These are phyloP conservation scores for Cariama cristata DNA, from an alignment of 2,113 vertebrate genomes.

Conservation along the genomic window DNA sequence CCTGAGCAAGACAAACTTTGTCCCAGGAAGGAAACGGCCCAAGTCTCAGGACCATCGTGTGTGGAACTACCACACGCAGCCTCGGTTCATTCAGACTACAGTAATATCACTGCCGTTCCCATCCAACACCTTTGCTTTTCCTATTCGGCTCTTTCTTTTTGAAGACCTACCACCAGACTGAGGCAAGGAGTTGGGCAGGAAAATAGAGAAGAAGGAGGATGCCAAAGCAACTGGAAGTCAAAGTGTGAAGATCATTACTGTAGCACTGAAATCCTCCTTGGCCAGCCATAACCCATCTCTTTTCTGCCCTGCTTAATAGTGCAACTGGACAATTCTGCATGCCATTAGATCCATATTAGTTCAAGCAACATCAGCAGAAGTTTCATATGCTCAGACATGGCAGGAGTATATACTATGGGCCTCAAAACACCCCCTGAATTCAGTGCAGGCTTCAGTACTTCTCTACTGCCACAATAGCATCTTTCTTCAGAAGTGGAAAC, in stretches of 20 bases:
- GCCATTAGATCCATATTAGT: not conserved
- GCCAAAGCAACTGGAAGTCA: not conserved
- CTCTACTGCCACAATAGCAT: not conserved
- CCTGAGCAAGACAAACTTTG: not conserved
- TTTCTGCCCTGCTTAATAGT: not conserved
- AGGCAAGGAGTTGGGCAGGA: not conserved
- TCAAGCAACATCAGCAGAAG: not conserved
- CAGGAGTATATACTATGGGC: not conserved
- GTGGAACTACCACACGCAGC: not conserved
- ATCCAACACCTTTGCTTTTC: not conserved
- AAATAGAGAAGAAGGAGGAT: not conserved
- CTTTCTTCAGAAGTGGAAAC: not conserved
- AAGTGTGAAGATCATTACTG: not conserved
- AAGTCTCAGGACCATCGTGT: not conserved
- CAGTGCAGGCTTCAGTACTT: not conserved
- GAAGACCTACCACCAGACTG: not conserved
- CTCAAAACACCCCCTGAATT: not conserved
- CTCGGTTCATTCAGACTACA: not conserved
- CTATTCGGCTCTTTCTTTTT: not conserved
- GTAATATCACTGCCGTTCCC: not conserved
- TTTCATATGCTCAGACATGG: not conserved
- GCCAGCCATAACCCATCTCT: not conserved
- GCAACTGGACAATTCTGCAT: not conserved
- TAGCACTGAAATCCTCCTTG: not conserved
- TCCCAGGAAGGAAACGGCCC: not conserved